Base-by-base conservation (phyloP, 1,140 invertebrate genomes). In the Halictus rubicundus region DNA sequence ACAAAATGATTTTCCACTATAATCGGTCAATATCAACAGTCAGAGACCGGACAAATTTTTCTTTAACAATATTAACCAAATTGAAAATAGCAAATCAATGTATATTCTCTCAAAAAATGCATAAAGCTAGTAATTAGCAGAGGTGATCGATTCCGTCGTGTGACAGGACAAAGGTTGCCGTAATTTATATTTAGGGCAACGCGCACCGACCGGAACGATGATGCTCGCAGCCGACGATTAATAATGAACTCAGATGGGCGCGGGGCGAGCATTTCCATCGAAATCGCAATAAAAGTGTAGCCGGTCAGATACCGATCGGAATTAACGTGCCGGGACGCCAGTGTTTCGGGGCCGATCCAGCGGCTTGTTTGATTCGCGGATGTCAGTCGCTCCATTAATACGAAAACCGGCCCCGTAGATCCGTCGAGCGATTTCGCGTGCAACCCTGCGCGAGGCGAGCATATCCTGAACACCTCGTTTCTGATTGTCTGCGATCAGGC, bases 281-380 rank as follows among this genome's bases (percentile, higher is more conserved):
- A 64, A 39, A 71, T 78, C 39, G 19, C 42, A 61, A 72, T 27
- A 42, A 64, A 78, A 71, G 23, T 52, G 23, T 27, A 27, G 16
- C 23, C 16, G 16, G 5, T 5, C 8, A 64, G 76, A 71, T 71
- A 71, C 3, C 23, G 39, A 78, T 71, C 68, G 19, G 10, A 64
- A 42, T 54, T 63, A 54, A 61, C 72, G 32, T 57, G 37, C 14
- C 46, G 61, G 49, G 49, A 52, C 49, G 16, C 1, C 0, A 1
- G 12, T 16, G n/a, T 37, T 19, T 3, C 6, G 5, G 2, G 16
- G 9, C 42, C n/a, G 23, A 32, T 19, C 23, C 37, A 7, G 73
- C 52, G 46, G 64, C 59, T n/a, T 49, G 42, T 61, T 77, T 63
- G 19, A 69, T 23, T 39, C 74, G 54, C 9, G 16, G n/a, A n/a